phyloP scores from a whole-genome alignment of 2,888 invertebrate species.

The Ashinkailepas kermadecensis region DNA sequence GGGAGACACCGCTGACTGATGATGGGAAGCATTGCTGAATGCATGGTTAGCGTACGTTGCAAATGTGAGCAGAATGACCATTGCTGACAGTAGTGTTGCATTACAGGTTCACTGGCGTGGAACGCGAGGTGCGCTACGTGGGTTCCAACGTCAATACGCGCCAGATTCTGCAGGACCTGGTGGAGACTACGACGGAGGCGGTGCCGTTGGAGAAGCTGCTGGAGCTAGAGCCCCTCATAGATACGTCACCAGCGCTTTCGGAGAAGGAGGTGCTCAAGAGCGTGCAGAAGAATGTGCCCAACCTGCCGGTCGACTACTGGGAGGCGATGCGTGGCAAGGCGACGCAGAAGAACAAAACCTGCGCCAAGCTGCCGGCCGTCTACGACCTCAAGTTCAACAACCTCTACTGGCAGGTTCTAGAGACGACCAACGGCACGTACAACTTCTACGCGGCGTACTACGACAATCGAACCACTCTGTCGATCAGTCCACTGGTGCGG shows the following conservation, averaged over 20 bases:
- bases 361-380: conserved; percentile 77
- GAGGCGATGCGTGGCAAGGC: conserved; percentile 70
- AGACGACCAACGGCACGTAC: conserved; percentile 76
- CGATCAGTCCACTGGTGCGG: conserved; percentile 70
- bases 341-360: conserved; percentile 57
- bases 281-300: conserved; percentile 67
- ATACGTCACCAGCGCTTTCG: conserved; percentile 52
- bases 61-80: too few species aligned
- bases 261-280: conserved; percentile 51
- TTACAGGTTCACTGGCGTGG: conserved; percentile 4
- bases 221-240: conserved; percentile 53
- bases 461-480: conserved; percentile 60
- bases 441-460: conserved; percentile 84
- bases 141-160: not conserved
- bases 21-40: too few species aligned
- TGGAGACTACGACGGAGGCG: conserved; percentile 29
- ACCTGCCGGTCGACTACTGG: conserved; percentile 78
- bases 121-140: not conserved
- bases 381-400: conserved; percentile 89
- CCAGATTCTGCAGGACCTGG: conserved; percentile 4
- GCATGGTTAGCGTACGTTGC: too few species aligned
- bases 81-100: not conserved
- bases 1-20: too few species aligned
- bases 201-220: conserved; percentile 39
- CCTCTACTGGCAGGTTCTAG: conserved; percentile 83